Percentiles rank a stretch among this genome's conserved stretches.
These are phyloP conservation scores for Manduca sexta DNA, from an alignment of 1,140 invertebrate species.

Conservation along the genomic window DNA sequence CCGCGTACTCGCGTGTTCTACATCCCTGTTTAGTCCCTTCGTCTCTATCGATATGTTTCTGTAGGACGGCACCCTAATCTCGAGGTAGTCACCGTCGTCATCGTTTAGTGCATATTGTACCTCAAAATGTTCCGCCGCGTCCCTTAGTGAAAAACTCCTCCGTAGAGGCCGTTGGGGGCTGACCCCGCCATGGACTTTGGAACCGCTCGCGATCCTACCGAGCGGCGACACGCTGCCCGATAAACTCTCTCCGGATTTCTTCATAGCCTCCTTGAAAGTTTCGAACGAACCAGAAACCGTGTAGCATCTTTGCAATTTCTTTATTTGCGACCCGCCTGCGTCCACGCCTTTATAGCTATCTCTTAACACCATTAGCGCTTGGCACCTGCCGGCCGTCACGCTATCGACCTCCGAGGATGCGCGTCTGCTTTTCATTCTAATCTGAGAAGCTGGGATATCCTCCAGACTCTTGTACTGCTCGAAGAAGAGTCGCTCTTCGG, in stretches of 20 bases:
- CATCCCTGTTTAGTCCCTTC: constrained; percentile 7
- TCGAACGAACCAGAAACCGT: constrained; percentile 44
- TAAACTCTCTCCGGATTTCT: background rate
- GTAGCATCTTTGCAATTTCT: constrained; percentile 38
- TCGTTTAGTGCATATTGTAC: background rate
- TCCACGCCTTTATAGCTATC: constrained; percentile 52
- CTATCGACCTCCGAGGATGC: constrained; percentile 44
- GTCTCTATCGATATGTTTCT: constrained; percentile 31
- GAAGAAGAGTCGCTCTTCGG: constrained; percentile 24
- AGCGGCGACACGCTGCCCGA: background rate
- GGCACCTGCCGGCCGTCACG: constrained; percentile 26
- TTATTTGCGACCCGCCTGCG: constrained; percentile 37
- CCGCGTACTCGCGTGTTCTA: constrained; percentile 17
- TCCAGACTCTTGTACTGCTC: constrained; percentile 57
- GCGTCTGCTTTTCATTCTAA: constrained; percentile 52
- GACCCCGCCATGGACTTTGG: background rate
- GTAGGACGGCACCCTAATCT: constrained; percentile 21
- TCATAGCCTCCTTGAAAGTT: constrained; percentile 21
- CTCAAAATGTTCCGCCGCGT: background rate
- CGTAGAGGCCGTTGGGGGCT: background rate
- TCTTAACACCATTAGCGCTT: constrained; percentile 39
- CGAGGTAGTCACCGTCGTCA: constrained; percentile 9
- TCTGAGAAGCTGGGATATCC: constrained; percentile 56
- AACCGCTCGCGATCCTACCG: background rate
- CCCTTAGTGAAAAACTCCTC: background rate